Conservation (phyloP, 2,888 invertebrate genomes). For the Platerodrilus igneus region DNA sequence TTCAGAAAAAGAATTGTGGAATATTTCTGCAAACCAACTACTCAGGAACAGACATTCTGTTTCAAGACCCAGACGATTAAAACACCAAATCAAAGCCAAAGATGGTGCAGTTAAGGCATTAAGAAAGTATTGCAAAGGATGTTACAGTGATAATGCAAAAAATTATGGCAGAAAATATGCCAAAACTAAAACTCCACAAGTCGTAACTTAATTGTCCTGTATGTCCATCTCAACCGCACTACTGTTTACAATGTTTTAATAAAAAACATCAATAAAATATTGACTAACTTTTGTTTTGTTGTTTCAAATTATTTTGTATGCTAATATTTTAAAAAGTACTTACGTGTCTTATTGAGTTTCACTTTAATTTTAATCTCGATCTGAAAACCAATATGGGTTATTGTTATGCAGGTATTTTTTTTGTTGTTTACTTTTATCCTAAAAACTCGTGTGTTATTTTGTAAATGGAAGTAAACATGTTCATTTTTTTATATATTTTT, state of each 20-base stretch:
- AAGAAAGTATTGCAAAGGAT: conserved; percentile 4
- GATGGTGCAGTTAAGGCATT: not conserved
- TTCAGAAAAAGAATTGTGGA: not conserved
- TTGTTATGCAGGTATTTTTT: too few relatives aligned
- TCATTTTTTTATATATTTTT: too few relatives aligned
- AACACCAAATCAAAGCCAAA: conserved; percentile 1
- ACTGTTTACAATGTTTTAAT: conserved; percentile 37
- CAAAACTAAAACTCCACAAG: conserved; percentile 2
- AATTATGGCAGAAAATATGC: conserved; percentile 4
- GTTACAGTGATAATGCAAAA: not conserved
- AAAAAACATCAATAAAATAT: too few relatives aligned
- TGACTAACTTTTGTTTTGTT: too few relatives aligned
- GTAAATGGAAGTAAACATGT: too few relatives aligned
- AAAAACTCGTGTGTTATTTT: too few relatives aligned
- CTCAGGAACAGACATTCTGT: conserved; percentile 3
- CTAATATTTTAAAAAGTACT: too few relatives aligned
- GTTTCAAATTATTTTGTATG: too few relatives aligned
- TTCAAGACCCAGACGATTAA: not conserved
- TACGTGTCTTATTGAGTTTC: too few relatives aligned
- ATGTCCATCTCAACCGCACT: conserved; percentile 4
- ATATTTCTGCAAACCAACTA: not conserved
- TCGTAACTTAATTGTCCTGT: conserved; percentile 2
- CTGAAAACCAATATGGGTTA: too few relatives aligned
- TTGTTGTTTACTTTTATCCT: too few relatives aligned
- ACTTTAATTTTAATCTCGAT: too few relatives aligned